These are phyloP conservation scores for Phalacrocorax carbo DNA, from an alignment of 2,113 vertebrate species.

Conservation along the genomic window DNA sequence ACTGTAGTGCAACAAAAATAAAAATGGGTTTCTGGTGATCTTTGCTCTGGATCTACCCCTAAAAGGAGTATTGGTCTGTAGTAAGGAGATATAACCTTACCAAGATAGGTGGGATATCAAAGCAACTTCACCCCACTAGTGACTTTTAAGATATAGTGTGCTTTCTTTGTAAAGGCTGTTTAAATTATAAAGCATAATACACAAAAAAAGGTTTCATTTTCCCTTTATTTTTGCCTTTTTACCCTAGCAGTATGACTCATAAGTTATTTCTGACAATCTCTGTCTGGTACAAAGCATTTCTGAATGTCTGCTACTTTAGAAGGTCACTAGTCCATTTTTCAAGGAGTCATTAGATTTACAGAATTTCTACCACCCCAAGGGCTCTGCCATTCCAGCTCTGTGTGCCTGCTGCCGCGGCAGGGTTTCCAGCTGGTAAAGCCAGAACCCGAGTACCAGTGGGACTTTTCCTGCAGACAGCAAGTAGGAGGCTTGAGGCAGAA, in stretches of 20 bases:
- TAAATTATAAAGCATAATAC: not conserved
- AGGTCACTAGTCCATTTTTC: not conserved
- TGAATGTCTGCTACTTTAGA: not conserved
- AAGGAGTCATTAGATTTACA: not conserved
- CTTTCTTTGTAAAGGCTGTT: not conserved
- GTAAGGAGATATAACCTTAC: not conserved
- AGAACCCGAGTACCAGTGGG: not conserved
- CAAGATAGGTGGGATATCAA: not conserved
- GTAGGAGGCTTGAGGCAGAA: not conserved
- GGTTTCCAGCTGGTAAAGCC: not conserved
- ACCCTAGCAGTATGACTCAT: not conserved
- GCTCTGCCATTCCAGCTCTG: not conserved
- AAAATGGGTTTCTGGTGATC: not conserved
- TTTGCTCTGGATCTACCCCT: not conserved
- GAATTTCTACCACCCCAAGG: fast-evolving
- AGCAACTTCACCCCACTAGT: not conserved
- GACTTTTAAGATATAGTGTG: not conserved
- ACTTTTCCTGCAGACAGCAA: not conserved
- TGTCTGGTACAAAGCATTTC: not conserved
- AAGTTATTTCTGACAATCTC: not conserved
- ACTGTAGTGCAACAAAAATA: not conserved
- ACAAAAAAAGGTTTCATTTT: not conserved
- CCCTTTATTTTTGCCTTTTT: not conserved
- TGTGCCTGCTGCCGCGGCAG: not conserved
- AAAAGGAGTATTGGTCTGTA: not conserved